A percentile compares a stretch with the other conserved stretches of the same genome.
Evolutionary conservation across 1,140 invertebrate species (phyloP).

Genomic region (Drosophila watanabei): DNA sequence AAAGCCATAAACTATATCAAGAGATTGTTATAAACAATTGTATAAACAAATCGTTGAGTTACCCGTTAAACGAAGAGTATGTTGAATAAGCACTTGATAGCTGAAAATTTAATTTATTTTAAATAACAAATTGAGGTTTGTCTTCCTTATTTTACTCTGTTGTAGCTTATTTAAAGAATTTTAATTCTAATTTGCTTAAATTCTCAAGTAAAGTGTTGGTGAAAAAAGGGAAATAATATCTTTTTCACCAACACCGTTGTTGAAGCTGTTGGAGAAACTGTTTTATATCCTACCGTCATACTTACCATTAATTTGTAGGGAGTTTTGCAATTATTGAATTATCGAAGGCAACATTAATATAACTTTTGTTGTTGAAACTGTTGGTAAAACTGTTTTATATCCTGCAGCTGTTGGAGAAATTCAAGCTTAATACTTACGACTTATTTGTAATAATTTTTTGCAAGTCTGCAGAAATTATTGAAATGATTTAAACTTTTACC

Average conservation of each 20-base stretch:
- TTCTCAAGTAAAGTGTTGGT: not conserved
- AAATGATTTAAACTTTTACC: too few species aligned
- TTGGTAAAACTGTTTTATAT: too few species aligned
- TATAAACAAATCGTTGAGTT: constrained; percentile 26
- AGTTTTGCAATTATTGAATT: too few species aligned
- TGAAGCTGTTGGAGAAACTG: not conserved
- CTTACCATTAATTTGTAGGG: not conserved
- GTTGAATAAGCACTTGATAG: not conserved
- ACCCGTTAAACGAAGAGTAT: not conserved
- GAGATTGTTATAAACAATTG: constrained; percentile 48
- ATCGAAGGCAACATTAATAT: too few species aligned
- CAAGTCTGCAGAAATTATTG: too few species aligned
- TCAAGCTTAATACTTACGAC: accelerated
- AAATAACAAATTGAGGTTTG: not conserved
- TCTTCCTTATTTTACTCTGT: not conserved
- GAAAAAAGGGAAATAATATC: too few species aligned
- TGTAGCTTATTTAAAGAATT: not conserved
- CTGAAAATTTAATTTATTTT: not conserved
- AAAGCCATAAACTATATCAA: constrained; percentile 54
- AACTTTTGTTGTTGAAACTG: not conserved
- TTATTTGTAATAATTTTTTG: not conserved
- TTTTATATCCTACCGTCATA: accelerated
- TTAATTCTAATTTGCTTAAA: not conserved
- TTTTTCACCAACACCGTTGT: not conserved
- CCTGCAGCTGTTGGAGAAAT: too few species aligned